These are phyloP conservation scores for Acanthurus lineatus DNA, from an alignment of 2,797 vertebrate genomes.

Conservation along the genomic window DNA sequence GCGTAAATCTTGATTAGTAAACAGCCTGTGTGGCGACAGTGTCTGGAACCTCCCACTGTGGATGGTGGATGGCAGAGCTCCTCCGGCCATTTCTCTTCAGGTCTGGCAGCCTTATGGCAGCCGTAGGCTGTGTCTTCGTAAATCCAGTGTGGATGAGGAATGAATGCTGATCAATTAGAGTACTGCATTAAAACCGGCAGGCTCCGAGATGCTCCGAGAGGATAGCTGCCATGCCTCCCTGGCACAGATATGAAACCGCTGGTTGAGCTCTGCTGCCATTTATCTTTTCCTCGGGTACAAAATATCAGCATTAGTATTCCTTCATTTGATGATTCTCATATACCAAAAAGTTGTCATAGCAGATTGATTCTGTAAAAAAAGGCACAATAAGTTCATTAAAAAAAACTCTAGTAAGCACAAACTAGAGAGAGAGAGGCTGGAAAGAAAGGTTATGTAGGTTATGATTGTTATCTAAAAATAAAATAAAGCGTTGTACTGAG, in stretches of 20 bases:
- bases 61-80: constrained; percentile 56
- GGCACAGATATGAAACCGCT: constrained; percentile 28
- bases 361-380: constrained; percentile 2
- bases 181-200: constrained; percentile 60
- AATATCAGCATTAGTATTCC: constrained; percentile 22
- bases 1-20: constrained; percentile 68
- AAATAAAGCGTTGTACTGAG: not conserved
- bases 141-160: constrained; percentile 69
- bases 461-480: not conserved
- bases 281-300: not conserved
- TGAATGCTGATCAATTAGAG: constrained; percentile 78
- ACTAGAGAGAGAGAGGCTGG: not conserved
- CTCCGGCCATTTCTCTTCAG: constrained; percentile 65
- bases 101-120: constrained; percentile 64
- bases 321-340: not conserved
- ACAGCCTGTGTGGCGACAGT: constrained; percentile 39
- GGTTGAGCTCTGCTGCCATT: constrained; percentile 22
- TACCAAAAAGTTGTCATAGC: not conserved
- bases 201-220: constrained; percentile 22
- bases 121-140: constrained; percentile 49
- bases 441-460: not conserved
- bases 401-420: not conserved
- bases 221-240: constrained; percentile 41
- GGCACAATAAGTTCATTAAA: not conserved
- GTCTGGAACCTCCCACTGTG: constrained; percentile 55